Percentiles rank a stretch among this genome's conserved stretches.
Evolutionary conservation across 2,888 invertebrate genomes (phyloP).

Genomic region (Luperina testacea): DNA sequence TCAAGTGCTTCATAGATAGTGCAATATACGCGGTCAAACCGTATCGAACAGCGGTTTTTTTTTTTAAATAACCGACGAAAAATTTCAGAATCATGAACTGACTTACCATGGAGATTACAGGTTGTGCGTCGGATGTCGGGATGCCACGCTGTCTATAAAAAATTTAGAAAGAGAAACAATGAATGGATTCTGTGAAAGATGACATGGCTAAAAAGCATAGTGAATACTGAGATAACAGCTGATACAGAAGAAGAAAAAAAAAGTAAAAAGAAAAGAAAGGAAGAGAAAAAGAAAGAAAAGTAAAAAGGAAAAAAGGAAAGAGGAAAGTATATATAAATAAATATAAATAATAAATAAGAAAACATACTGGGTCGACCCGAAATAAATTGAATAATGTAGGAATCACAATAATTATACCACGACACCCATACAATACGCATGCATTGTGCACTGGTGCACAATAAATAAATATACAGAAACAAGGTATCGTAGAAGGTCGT

Average conservation of each 20-base stretch:
- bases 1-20: too few relatives aligned
- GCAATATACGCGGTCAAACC: too few relatives aligned
- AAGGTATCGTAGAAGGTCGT: conserved; percentile 14
- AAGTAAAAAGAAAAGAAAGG: too few relatives aligned
- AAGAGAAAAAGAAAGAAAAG: too few relatives aligned
- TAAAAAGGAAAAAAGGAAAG: too few relatives aligned
- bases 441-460: neutral
- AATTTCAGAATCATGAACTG: neutral
- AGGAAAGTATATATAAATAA: too few relatives aligned
- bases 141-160: neutral
- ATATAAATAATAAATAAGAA: too few relatives aligned
- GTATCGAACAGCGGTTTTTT: too few relatives aligned
- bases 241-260: neutral
- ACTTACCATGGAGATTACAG: neutral
- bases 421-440: neutral
- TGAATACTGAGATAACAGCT: neutral
- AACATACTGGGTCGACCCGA: too few relatives aligned
- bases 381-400: neutral
- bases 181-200: neutral
- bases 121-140: too few relatives aligned
- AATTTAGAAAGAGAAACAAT: neutral
- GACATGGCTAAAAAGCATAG: neutral
- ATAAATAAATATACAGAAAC: conserved; percentile 12
- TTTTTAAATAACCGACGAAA: neutral
- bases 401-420: neutral